Evolutionary conservation across 2,888 invertebrate species (phyloP).

Genomic region (Cloeon dipterum): DNA sequence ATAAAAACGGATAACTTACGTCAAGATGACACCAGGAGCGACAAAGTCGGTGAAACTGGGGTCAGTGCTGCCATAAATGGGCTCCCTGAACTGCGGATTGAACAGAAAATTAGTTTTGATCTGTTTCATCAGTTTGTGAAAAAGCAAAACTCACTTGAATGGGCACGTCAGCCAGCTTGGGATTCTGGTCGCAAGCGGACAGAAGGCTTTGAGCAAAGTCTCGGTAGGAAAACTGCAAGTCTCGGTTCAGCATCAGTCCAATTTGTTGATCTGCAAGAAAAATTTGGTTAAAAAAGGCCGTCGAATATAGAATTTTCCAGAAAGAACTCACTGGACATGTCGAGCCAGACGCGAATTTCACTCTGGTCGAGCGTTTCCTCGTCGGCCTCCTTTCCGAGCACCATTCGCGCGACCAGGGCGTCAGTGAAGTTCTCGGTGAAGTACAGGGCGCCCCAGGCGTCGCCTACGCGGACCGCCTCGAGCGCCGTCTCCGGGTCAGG

Average conservation of each 20-base stretch:
- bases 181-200: conserved; percentile 49
- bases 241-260: conserved; percentile 65
- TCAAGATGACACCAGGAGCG: conserved; percentile 82
- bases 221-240: conserved; percentile 65
- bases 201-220: conserved; percentile 59
- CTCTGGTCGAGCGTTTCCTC: conserved; percentile 71
- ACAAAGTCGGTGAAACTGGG: conserved; percentile 92
- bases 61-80: conserved; percentile 69
- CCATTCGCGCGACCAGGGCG: conserved; percentile 58
- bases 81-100: conserved; percentile 43
- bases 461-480: conserved; percentile 45
- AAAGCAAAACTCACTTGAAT: conserved; percentile 33
- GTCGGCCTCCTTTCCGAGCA: conserved; percentile 57
- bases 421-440: conserved; percentile 80
- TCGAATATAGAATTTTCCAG: not conserved
- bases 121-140: not conserved
- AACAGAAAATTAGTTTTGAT: not conserved
- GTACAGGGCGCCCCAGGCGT: conserved; percentile 73
- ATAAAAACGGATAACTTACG: conserved; percentile 31
- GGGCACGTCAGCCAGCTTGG: conserved; percentile 68
- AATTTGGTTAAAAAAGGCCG: conserved; percentile 3
- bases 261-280: conserved; percentile 61
- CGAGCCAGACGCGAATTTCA: conserved; percentile 71
- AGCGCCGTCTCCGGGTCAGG: conserved; percentile 38
- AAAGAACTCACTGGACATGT: conserved; percentile 57